These are phyloP conservation scores for Malacosoma neustria DNA, from an alignment of 2,888 invertebrate species.

Conservation along the genomic window DNA sequence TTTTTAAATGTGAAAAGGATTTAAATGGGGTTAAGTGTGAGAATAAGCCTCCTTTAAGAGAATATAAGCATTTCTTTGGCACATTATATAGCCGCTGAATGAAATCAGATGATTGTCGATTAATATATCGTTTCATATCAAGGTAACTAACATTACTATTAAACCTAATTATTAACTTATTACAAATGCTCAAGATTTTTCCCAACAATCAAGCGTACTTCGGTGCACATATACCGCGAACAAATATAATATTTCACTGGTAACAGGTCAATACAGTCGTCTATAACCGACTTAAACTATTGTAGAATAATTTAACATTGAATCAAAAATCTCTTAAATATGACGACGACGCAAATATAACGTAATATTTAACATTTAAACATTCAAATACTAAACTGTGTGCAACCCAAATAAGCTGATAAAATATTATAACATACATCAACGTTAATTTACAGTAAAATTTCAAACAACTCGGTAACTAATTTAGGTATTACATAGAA, in stretches of 20 bases:
- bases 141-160: background rate
- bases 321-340: background rate
- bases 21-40: too few relatives aligned
- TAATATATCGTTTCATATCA: too few relatives aligned
- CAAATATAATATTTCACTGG: background rate
- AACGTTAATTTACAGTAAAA: background rate
- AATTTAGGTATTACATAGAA: background rate
- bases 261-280: background rate
- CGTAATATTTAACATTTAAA: background rate
- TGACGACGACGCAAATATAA: constrained; percentile 2
- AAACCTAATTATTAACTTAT: constrained; percentile 13
- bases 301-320: background rate
- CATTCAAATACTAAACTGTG: background rate
- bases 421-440: background rate
- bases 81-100: too few relatives aligned
- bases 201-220: too few relatives aligned
- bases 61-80: too few relatives aligned
- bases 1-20: too few relatives aligned
- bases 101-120: too few relatives aligned
- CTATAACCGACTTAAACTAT: background rate
- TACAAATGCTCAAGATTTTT: too few relatives aligned
- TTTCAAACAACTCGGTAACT: background rate
- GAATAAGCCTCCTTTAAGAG: too few relatives aligned
- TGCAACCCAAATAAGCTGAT: background rate
- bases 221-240: too few relatives aligned